phyloP scores from a whole-genome alignment of 2,888 invertebrate genomes.

The Pyralis farinalis region DNA sequence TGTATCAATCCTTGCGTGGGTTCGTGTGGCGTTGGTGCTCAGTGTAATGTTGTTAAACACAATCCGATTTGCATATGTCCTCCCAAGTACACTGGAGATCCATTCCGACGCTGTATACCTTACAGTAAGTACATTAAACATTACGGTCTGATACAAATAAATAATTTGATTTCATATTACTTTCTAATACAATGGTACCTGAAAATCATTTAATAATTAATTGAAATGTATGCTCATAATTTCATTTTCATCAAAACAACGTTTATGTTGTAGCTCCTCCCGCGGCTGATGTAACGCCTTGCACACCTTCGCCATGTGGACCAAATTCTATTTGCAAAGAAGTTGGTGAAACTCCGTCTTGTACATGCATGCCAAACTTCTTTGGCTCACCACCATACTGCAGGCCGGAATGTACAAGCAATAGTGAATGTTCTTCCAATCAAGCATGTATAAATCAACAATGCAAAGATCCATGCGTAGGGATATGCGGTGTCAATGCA shows the following conservation, averaged over 20 bases:
- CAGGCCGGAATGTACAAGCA: conserved; percentile 86
- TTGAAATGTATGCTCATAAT: no score
- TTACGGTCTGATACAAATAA: no score
- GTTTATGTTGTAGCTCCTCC: conserved; percentile 61
- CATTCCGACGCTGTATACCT: conserved; percentile 85
- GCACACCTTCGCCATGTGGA: conserved; percentile 86
- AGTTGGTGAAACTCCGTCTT: conserved; percentile 81
- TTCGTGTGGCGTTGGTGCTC: conserved; percentile 87
- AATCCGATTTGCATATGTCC: conserved; percentile 88
- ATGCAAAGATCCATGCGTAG: conserved; percentile 84
- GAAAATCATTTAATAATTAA: no score
- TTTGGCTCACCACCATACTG: conserved; percentile 89
- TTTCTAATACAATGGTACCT: no score
- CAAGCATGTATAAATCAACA: conserved; percentile 85
- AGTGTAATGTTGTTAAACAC: conserved; percentile 88
- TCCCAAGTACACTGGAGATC: conserved; percentile 85
- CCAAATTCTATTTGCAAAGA: conserved; percentile 82
- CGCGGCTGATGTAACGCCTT: conserved; percentile 81
- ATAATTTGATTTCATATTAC: no score
- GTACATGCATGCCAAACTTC: conserved; percentile 84
- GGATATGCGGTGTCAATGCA: conserved; percentile 86
- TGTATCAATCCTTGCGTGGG: conserved; percentile 88
- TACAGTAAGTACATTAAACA: conserved; percentile 61
- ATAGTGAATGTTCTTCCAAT: conserved; percentile 84
- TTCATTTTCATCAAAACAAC: no score